Conservation (phyloP, 2,888 invertebrate genomes). For the Troides oblongomaculatus region DNA sequence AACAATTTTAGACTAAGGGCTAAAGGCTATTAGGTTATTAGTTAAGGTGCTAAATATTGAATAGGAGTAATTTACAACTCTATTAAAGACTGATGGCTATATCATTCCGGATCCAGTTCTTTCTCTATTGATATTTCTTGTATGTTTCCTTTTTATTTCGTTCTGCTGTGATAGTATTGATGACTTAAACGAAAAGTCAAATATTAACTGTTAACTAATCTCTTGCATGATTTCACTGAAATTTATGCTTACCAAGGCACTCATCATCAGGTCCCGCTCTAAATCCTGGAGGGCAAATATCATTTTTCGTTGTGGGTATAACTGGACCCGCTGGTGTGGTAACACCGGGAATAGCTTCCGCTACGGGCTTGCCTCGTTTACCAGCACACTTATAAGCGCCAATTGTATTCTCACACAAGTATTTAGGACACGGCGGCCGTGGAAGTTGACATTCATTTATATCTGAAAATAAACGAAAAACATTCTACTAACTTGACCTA, state of each 20-base stretch:
- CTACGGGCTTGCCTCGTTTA: slow-evolving; percentile 63
- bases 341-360: slow-evolving; percentile 48
- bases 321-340: slow-evolving; percentile 42
- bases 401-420: slow-evolving; percentile 74
- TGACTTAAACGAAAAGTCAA: no score
- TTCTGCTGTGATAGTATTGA: no score
- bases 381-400: slow-evolving; percentile 75
- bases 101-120: no score
- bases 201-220: no score
- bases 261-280: slow-evolving; percentile 73
- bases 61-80: no score
- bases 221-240: not conserved
- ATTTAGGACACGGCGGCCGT: slow-evolving; percentile 70
- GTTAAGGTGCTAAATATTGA: no score
- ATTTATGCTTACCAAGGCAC: slow-evolving; percentile 66
- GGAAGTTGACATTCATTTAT: slow-evolving; percentile 89
- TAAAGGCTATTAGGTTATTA: no score
- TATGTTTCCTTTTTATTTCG: no score
- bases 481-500: not conserved
- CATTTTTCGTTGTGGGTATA: slow-evolving; percentile 49
- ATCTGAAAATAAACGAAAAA: slow-evolving; percentile 71
- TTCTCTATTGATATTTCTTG: no score
- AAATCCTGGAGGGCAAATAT: slow-evolving; percentile 79
- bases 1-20: no score
- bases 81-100: no score